Evolutionary conservation across 2,797 vertebrate species (phyloP), one percentile per base, ranked within the genome.

Genomic region (Cyprinodon diabolis): DNA sequence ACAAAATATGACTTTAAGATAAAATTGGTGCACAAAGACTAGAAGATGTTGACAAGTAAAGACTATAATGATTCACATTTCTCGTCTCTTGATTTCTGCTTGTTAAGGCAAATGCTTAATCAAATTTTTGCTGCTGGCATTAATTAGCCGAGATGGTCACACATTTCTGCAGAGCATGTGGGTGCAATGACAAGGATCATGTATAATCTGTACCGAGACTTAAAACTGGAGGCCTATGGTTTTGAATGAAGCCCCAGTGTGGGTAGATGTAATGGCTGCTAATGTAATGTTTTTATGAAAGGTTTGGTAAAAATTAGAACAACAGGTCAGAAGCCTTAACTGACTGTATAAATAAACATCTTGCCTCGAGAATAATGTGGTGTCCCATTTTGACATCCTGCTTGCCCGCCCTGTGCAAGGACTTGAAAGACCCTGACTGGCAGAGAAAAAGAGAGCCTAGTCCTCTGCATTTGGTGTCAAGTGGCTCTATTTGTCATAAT

Each of bases 401-500:
- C 55, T 81, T 76, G 82, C 74, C 82, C 21, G 21, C 71, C 75
- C 76, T 48, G 67, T 25, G 7, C 69, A 71, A 23, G 60, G 73
- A 82, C 76, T 66, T 80, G 47, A 87, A 82, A 81, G 78, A 89
- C 69, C 70, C 72, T 81, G 82, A 90, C 84, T 84, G 82, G 79
- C 68, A 75, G 74, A 85, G 84, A 87, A 82, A 81, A 75, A 81
- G 84, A 66, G 88, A 87, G 83, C 88, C 76, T 84, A 72, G 87
- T 89, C 89, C 81, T 89, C 71, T 78, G 78, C 90, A 92, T 90
- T 90, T 88, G 88, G 86, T 93, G 93, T 95, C 91, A 93, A 93
- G 93, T 92, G 90, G 86, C 92, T 92, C 90, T 94, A 95, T 95
- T 95, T 95, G 94, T 95, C 94, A 95, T 95, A 95, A 95, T 95